A percentile compares a stretch with the other conserved stretches of the same genome.
phyloP scores from a whole-genome alignment of 2,113 vertebrate genomes.

The Bothrops jararaca region DNA sequence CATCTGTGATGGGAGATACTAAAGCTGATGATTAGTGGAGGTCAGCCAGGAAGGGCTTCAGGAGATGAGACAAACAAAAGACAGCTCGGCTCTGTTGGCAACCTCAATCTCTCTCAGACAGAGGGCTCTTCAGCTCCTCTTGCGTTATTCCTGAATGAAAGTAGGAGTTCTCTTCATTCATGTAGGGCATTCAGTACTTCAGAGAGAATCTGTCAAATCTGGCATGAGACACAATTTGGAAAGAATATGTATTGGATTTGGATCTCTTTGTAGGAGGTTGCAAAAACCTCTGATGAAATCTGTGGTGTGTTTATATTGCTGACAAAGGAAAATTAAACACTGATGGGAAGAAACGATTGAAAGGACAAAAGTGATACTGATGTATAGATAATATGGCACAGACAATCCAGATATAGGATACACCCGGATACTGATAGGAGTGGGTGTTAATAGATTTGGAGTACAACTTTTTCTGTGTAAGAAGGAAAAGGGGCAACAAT shows the following conservation, averaged over 20 bases:
- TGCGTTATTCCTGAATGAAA: background rate
- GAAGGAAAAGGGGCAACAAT: background rate
- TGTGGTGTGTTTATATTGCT: background rate
- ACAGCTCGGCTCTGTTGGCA: background rate
- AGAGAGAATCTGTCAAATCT: background rate
- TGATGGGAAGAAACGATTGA: background rate
- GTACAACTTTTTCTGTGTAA: background rate
- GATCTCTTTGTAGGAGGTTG: background rate
- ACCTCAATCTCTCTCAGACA: background rate
- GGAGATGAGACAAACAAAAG: background rate
- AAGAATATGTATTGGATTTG: background rate
- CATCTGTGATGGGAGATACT: fast-evolving
- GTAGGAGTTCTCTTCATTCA: background rate
- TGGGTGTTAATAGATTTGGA: background rate
- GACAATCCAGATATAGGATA: background rate
- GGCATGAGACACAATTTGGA: background rate
- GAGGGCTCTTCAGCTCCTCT: background rate
- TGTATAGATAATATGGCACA: background rate
- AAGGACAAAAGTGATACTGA: background rate
- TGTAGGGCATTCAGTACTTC: background rate
- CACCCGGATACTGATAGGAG: background rate
- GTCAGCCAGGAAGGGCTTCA: background rate
- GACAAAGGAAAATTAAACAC: background rate
- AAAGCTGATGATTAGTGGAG: slow-evolving; percentile 28
- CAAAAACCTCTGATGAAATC: background rate